Evolutionary conservation across 2,888 invertebrate species (phyloP), one percentile per base, ranked within the genome.

Genomic region (Heterodera filipjevi): DNA sequence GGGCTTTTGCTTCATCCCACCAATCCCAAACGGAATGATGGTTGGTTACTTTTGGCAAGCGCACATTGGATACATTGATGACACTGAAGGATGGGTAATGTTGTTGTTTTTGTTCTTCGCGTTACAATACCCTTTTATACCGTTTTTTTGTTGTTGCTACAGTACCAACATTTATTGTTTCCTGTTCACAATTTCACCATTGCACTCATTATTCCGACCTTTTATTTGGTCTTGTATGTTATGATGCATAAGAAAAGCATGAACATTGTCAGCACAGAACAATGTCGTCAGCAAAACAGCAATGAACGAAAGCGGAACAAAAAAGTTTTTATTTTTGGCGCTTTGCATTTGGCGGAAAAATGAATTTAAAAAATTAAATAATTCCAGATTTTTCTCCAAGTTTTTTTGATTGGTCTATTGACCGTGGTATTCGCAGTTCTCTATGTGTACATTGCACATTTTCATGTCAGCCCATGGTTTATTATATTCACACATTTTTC

Each of bases 1-100:
- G 72, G 71, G 70, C n/a, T 77, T 77, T 77, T 16, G 35, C 2
- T 44, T 71, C 22, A 77, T 71, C 27, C 77, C 77, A 22, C 77
- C 77, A 35, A 30, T 77, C 12, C 64, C 75, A 30, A 75, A 75
- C 59, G 75, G 75, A 19, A 64, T 75, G 66, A 53, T 64, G 68
- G 75, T 75, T 3, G 75, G 75, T 8, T 75, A 30, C 44, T 66
- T 75, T 39, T 75, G 75, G 75, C 46, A 75, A 53, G 53, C 75
- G 33, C 75, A 75, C 32, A 75, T 75, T 64, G 66, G 44, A 2
- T 75, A 75, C 68, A 35, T 33, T 75, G 32, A 75, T 30, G 75
- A 75, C 49, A 19, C 33, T 3, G 66, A 75, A 75, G 75, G 75
- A 75, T 30, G 44, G 33, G 75, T 75, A 75, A 73, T 30, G n/a